phyloP scores from a whole-genome alignment of 2,888 invertebrate genomes.

The Acronicta psi region DNA sequence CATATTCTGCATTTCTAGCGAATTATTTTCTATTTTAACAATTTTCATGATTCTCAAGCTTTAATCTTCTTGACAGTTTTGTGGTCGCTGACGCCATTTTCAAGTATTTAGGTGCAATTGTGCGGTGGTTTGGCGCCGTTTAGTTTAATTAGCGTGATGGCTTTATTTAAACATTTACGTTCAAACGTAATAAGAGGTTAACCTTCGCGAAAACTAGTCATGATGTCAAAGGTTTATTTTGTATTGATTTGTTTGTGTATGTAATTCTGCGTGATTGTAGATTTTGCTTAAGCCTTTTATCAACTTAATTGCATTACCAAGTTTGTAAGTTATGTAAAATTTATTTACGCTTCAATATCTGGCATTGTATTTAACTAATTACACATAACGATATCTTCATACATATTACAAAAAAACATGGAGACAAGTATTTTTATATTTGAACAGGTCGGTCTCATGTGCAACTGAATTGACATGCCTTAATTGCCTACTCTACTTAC shows the following conservation, averaged over 20 bases:
- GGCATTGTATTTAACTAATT: background rate
- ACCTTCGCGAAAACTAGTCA: conserved; percentile 20
- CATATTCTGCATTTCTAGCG: background rate
- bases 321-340: no score
- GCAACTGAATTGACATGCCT: background rate
- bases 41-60: conserved; percentile 19
- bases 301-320: no score
- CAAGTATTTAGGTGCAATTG: conserved; percentile 37
- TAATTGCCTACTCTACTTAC: background rate
- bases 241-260: background rate
- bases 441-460: background rate
- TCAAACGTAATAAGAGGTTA: conserved; percentile 5
- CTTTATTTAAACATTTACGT: conserved; percentile 44
- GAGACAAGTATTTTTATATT: conserved; percentile 4
- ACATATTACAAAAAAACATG: background rate
- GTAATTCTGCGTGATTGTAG: background rate
- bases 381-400: background rate
- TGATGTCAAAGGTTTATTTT: conserved; percentile 1
- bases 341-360: no score
- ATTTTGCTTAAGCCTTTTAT: conserved; percentile 17
- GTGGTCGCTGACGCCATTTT: conserved; percentile 27
- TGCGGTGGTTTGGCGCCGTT: conserved; percentile 32
- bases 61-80: conserved; percentile 31
- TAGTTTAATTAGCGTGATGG: conserved; percentile 48
- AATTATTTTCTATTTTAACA: conserved; percentile 13